These are phyloP conservation scores for Melanotaenia parkinsoni DNA, from an alignment of 2,797 vertebrate genomes.

Conservation along the genomic window DNA sequence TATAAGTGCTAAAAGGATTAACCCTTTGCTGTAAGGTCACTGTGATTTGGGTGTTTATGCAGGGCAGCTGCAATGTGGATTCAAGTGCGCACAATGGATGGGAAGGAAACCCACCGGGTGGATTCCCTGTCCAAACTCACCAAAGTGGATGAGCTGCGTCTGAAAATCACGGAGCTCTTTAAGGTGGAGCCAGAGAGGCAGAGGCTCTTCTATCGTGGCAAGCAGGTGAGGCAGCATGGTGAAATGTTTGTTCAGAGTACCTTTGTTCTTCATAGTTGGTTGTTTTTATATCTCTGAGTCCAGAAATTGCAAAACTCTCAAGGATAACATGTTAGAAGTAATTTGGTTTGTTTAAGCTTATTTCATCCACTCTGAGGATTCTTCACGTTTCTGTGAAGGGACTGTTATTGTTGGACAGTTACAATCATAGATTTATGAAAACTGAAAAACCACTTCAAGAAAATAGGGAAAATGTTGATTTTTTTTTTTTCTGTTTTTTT, in stretches of 20 bases:
- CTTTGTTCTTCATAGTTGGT: background rate
- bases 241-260: background rate
- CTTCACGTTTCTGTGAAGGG: no score
- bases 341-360: background rate
- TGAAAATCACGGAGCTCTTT: constrained; percentile 90
- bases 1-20: no score
- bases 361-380: no score
- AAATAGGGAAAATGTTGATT: background rate
- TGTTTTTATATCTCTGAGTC: background rate
- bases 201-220: constrained; percentile 94
- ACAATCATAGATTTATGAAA: background rate
- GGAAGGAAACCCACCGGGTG: constrained; percentile 91
- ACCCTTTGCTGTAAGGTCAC: background rate
- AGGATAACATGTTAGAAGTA: background rate
- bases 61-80: constrained; percentile 95
- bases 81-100: constrained; percentile 98
- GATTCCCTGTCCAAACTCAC: constrained; percentile 95
- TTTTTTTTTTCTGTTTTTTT: background rate
- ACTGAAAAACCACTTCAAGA: background rate
- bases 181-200: constrained; percentile 89
- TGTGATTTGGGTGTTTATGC: constrained; percentile 26
- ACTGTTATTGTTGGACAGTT: background rate
- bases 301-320: background rate
- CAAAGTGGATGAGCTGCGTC: constrained; percentile 92
- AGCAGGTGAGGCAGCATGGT: constrained; percentile 85